These are phyloP conservation scores for Odontocerum albicorne DNA, from an alignment of 2,888 invertebrate genomes.

Conservation along the genomic window DNA sequence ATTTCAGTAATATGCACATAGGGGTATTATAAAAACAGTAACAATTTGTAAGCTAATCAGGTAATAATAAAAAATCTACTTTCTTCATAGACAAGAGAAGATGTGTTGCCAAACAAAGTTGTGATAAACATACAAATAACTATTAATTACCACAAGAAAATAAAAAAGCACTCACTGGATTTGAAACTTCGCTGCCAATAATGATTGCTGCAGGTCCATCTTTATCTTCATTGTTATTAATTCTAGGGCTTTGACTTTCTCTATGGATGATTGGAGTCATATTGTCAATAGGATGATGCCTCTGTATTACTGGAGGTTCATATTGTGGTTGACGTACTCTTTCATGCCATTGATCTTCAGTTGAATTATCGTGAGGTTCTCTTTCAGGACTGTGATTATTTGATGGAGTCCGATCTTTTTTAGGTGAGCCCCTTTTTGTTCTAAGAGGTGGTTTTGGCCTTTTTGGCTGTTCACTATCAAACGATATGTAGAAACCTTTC, in stretches of 20 bases:
- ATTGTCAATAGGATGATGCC: conserved; percentile 23
- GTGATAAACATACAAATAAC: too few species aligned
- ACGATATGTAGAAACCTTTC: conserved; percentile 92
- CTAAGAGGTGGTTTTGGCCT: conserved; percentile 86
- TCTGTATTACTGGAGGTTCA: conserved; percentile 26
- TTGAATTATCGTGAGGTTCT: conserved; percentile 41
- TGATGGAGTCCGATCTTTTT: conserved; percentile 61
- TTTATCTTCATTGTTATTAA: conserved; percentile 43
- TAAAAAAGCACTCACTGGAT: conserved; percentile 59
- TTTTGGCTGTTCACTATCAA: conserved; percentile 86
- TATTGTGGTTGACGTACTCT: conserved; percentile 39
- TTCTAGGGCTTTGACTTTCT: conserved; percentile 26
- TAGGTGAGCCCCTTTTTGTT: conserved; percentile 73
- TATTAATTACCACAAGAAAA: too few species aligned
- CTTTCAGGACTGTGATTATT: conserved; percentile 37
- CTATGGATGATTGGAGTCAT: conserved; percentile 33
- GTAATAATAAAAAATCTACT: too few species aligned
- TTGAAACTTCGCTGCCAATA: conserved; percentile 66
- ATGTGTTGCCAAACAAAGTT: too few species aligned
- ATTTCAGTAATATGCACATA: too few species aligned
- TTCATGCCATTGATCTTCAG: conserved; percentile 39
- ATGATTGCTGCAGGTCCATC: conserved; percentile 58
- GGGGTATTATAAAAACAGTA: too few species aligned
- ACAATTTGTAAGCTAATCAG: too few species aligned
- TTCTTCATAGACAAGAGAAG: too few species aligned